These are phyloP conservation scores for Rhizomys pruinosus DNA, from an alignment of 2,113 vertebrate genomes.

Conservation along the genomic window DNA sequence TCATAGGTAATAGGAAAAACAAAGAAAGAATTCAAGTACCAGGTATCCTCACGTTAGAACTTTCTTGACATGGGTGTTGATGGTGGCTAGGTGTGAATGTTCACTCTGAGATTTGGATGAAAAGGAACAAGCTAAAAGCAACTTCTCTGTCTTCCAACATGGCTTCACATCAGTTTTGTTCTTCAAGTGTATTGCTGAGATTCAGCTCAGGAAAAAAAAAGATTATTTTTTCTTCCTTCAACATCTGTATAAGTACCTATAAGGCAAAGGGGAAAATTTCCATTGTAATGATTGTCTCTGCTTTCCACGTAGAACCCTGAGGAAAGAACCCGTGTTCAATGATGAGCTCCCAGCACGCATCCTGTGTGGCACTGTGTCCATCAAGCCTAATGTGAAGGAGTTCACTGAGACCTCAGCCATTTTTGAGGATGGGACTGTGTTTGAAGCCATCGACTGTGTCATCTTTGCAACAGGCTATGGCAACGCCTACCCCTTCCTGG, in stretches of 20 bases:
- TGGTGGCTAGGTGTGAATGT: not conserved
- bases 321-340: conserved; percentile 86
- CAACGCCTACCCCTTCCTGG: conserved; percentile 88
- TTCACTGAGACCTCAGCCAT: conserved; percentile 87
- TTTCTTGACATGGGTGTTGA: not conserved
- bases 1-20: not conserved
- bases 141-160: not conserved
- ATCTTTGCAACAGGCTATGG: conserved; percentile 93
- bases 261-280: not conserved
- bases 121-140: not conserved
- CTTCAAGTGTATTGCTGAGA: not conserved
- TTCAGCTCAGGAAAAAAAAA: not conserved
- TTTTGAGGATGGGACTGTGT: conserved; percentile 90
- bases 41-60: not conserved
- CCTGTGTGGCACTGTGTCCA: conserved; percentile 85
- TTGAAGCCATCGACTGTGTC: conserved; percentile 88
- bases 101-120: not conserved
- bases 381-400: conserved; percentile 88
- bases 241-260: not conserved
- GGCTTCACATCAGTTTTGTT: not conserved
- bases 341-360: conserved; percentile 90
- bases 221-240: not conserved
- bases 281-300: not conserved
- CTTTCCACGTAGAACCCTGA: conserved; percentile 82
- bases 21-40: not conserved